phyloP scores from a whole-genome alignment of 2,888 invertebrate species.

The Stenchaetothrips biformis region DNA sequence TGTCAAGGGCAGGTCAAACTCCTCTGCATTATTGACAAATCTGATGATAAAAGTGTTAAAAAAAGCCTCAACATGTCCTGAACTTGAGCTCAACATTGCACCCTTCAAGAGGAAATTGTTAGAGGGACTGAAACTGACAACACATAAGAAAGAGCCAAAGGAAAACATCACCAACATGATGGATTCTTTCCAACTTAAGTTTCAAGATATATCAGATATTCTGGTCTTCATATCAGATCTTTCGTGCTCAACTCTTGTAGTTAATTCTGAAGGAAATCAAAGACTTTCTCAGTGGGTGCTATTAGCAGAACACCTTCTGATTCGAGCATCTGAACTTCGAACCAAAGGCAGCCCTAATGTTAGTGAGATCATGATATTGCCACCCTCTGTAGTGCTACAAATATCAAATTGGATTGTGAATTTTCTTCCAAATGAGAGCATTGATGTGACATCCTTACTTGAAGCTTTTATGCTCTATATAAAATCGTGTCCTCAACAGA shows the following conservation, averaged over 20 bases:
- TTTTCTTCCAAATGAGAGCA: neutral
- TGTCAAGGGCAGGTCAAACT: neutral
- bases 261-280: neutral
- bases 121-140: neutral
- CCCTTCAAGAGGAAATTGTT: neutral
- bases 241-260: neutral
- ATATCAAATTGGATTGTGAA: neutral
- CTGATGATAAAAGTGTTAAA: neutral
- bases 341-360: neutral
- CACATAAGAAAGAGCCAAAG: neutral
- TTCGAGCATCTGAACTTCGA: neutral
- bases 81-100: neutral
- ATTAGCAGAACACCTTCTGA: neutral
- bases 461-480: neutral
- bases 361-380: neutral
- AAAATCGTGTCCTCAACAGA: neutral
- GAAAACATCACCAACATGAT: neutral
- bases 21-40: neutral
- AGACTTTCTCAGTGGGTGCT: neutral
- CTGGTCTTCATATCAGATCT: neutral
- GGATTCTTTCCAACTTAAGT: neutral
- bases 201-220: neutral
- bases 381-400: neutral
- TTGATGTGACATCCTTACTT: neutral
- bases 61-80: neutral